Conservation (phyloP, 2,888 invertebrate species). For the Eucera pruinosa region DNA sequence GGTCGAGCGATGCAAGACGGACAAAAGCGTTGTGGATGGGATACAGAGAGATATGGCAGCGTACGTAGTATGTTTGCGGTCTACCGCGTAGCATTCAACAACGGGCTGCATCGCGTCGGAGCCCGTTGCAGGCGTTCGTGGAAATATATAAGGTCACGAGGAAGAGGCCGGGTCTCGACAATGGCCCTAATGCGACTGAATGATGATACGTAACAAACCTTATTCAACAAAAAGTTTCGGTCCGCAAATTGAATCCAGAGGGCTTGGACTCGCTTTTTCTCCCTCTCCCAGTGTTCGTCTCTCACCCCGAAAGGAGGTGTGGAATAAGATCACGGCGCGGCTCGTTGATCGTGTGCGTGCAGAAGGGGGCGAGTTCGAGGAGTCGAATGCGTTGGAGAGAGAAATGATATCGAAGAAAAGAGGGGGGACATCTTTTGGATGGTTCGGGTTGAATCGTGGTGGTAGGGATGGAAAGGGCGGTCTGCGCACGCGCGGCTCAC, state of each 20-base stretch:
- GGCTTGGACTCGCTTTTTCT: slow-evolving; percentile 33
- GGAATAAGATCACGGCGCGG: slow-evolving; percentile 69
- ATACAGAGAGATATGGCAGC: slow-evolving; percentile 29
- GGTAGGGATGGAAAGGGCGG: slow-evolving; percentile 65
- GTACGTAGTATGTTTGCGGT: slow-evolving; percentile 45
- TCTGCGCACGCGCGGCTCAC: slow-evolving; percentile 76
- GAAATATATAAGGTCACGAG: not conserved
- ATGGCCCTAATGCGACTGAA: slow-evolving; percentile 69
- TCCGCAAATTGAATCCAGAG: slow-evolving; percentile 77
- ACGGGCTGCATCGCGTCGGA: slow-evolving; percentile 7
- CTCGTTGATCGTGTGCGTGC: slow-evolving; percentile 58
- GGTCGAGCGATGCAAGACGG: slow-evolving; percentile 27
- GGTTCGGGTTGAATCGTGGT: slow-evolving; percentile 44
- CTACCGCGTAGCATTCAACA: slow-evolving; percentile 41
- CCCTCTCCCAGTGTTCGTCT: slow-evolving; percentile 1
- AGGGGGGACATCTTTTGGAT: slow-evolving; percentile 27
- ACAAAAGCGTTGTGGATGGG: slow-evolving; percentile 19
- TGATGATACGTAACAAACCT: slow-evolving; percentile 78
- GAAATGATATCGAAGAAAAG: slow-evolving; percentile 1
- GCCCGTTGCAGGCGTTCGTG: slow-evolving; percentile 1
- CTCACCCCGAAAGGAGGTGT: slow-evolving; percentile 59
- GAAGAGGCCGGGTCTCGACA: slow-evolving; percentile 48
- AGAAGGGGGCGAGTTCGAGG: slow-evolving; percentile 37
- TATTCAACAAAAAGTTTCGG: slow-evolving; percentile 76
- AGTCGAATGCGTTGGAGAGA: slow-evolving; percentile 23